Conservation (phyloP, 2,888 invertebrate genomes). For the Ophion obscuratus region DNA sequence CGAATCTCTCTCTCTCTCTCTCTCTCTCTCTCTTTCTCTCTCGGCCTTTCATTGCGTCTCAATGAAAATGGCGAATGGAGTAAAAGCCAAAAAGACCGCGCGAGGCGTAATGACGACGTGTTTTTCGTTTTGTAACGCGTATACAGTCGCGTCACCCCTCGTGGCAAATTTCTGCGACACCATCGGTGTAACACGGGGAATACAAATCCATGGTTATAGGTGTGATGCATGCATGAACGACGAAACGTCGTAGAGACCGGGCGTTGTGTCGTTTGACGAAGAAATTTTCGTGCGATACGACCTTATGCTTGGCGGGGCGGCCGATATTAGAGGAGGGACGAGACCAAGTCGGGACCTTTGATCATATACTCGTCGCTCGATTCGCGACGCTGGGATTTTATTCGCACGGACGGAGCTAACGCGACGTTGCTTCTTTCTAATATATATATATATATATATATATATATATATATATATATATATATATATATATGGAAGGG, state of each 20-base stretch:
- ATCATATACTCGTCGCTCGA: slow-evolving; percentile 69
- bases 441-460: too few relatives aligned
- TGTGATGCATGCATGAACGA: slow-evolving; percentile 28
- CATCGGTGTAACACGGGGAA: slow-evolving; percentile 15
- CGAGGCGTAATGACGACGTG: slow-evolving; percentile 24
- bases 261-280: not conserved
- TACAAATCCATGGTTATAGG: slow-evolving; percentile 44
- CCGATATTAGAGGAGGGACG: slow-evolving; percentile 33
- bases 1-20: not conserved
- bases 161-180: slow-evolving; percentile 54
- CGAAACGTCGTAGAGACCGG: not conserved
- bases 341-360: slow-evolving; percentile 68
- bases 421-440: slow-evolving; percentile 61
- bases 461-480: slow-evolving; percentile 8
- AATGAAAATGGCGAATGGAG: slow-evolving; percentile 54
- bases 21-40: too few relatives aligned
- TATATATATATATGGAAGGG: too few relatives aligned
- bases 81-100: slow-evolving; percentile 32
- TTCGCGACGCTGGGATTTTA: slow-evolving; percentile 71
- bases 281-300: not conserved
- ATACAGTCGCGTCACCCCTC: slow-evolving; percentile 39
- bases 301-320: slow-evolving; percentile 14
- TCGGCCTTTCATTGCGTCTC: slow-evolving; percentile 26
- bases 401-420: slow-evolving; percentile 68
- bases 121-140: slow-evolving; percentile 8